Base-by-base conservation (phyloP, 2,888 invertebrate genomes). In the Apoderus coryli region DNA sequence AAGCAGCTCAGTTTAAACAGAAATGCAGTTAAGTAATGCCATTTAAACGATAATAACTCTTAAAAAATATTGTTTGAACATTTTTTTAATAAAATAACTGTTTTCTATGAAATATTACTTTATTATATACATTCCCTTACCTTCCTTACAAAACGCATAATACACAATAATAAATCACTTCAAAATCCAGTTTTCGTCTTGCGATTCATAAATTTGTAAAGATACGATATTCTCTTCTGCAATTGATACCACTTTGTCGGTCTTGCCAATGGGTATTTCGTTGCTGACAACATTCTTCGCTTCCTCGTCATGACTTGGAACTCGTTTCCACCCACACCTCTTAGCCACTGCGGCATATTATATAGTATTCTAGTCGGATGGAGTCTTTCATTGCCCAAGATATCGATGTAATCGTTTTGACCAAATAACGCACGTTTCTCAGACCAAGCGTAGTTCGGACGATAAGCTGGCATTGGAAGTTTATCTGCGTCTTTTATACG, bases 371-470 rank as follows among this genome's bases (percentile, higher is more conserved):
- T 77, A 0, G 80, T 76, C 0, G 95, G 93, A 54, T 90, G 85
- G 32, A 72, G 40, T 10, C 66, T 65, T 16, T 82, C 85, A 49
- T 78, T 73, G 2, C 95, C 95, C 29, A 96, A 64, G 34, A 96
- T 90, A 54, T 96, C 93, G 40, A 95, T 90, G 51, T 93, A 95
- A 57, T 95, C 93, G 61, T 95, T 95, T 55, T 92, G 92, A 0
- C 95, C 95, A 61, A 84, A 89, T 1, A 88, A 54, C 2, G 90
- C 88, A 48, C 69, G 69, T 44, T 74, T 77, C 42, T 74, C 68
- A 0, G 62, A 50, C 92, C 92, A 95, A 1, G 57, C 48, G 58
- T 88, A 71, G 40, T 61, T 67, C 3, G 86, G 86, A 32, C 69
- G 65, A 45, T 81, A 81, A 19, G 68, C 60, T 0, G 82, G 82